Conservation (phyloP, 2,797 vertebrate species). For the Phalanger gymnotis region DNA sequence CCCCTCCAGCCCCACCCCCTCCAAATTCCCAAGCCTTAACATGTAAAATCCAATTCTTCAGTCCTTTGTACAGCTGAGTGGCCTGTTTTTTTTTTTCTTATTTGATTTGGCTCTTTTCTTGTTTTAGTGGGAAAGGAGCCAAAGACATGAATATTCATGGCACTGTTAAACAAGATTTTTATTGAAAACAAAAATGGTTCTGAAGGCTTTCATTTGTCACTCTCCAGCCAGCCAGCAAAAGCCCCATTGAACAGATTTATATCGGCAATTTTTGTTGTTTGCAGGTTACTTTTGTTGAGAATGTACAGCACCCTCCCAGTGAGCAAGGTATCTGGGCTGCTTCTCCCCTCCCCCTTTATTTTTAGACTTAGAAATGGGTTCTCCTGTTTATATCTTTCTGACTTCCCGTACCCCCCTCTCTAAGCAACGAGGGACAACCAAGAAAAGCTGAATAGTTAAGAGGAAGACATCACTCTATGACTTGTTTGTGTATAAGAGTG, state of each 20-base stretch:
- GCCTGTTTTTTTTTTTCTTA: slow-evolving; percentile 48
- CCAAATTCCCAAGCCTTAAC: neutral
- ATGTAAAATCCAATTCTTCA: slow-evolving; percentile 52
- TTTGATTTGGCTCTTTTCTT: slow-evolving; percentile 69
- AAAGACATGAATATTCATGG: slow-evolving; percentile 78
- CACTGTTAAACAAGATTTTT: slow-evolving; percentile 80
- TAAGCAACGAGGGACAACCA: neutral
- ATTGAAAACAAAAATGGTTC: slow-evolving; percentile 80
- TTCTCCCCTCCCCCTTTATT: neutral
- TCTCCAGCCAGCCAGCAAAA: slow-evolving; percentile 57
- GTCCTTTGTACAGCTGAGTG: slow-evolving; percentile 63
- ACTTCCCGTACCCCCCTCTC: neutral
- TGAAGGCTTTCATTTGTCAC: slow-evolving; percentile 73
- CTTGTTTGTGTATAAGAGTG: neutral
- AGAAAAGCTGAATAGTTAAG: neutral
- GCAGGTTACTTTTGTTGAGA: slow-evolving; percentile 26
- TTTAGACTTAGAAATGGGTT: neutral
- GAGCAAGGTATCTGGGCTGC: neutral
- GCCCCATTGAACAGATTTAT: slow-evolving; percentile 56
- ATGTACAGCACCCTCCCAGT: neutral
- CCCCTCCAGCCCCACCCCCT: neutral
- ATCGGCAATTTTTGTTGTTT: slow-evolving; percentile 29
- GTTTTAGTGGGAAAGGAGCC: slow-evolving; percentile 73
- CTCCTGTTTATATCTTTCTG: neutral
- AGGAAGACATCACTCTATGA: neutral